Conservation (phyloP, 2,888 invertebrate genomes). For the Pelosia muscerda region DNA sequence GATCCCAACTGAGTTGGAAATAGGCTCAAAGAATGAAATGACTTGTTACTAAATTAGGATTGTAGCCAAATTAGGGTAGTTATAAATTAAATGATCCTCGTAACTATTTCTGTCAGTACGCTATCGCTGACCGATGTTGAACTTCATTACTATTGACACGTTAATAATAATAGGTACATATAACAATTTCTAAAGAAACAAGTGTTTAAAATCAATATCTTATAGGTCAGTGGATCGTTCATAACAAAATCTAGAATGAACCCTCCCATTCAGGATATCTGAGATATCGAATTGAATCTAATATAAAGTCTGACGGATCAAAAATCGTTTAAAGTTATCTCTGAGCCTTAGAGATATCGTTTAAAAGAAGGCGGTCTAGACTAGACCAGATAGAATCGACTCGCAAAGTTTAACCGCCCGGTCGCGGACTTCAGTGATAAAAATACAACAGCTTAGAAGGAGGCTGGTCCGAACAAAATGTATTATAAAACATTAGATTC, state of each 20-base stretch:
- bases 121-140: constrained; percentile 19
- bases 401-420: constrained; percentile 24
- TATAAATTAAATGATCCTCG: too few relatives aligned
- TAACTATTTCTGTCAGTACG: background rate
- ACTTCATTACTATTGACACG: constrained; percentile 44
- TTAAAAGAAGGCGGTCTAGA: constrained; percentile 18
- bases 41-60: too few relatives aligned
- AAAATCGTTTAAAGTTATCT: constrained; percentile 16
- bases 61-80: too few relatives aligned
- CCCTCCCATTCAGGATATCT: constrained; percentile 6
- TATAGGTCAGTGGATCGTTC: background rate
- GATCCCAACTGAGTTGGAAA: too few relatives aligned
- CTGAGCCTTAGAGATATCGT: constrained; percentile 7
- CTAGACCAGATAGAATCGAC: constrained; percentile 14
- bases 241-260: background rate
- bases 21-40: too few relatives aligned
- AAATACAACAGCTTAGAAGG: background rate
- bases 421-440: background rate
- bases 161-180: too few relatives aligned
- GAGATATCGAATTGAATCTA: background rate
- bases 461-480: background rate
- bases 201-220: constrained; percentile 2
- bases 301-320: constrained; percentile 13
- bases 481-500: background rate
- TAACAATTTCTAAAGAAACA: background rate